phyloP scores from a whole-genome alignment of 30 jellyfish, hydroid and myxozoan species.

The Morbakka virulenta region DNA sequence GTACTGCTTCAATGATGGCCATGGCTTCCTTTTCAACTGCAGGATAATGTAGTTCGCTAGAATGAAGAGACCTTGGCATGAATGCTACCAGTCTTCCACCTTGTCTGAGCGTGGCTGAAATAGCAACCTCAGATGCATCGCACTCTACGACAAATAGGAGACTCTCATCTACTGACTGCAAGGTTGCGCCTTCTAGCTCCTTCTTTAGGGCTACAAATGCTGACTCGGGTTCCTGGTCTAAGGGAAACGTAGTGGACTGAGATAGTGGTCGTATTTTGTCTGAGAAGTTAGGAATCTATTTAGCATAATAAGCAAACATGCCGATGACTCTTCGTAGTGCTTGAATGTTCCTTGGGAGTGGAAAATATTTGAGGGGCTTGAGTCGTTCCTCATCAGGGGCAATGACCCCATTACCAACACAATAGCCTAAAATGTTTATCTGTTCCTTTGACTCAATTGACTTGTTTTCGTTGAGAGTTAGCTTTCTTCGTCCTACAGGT shows the following conservation, averaged over 20 bases:
- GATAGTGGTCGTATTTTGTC: constrained; percentile 43
- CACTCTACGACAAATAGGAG: constrained; percentile 62
- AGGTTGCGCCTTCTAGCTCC: constrained; percentile 1
- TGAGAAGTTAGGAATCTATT: constrained; percentile 33
- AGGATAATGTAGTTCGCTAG: constrained; percentile 39
- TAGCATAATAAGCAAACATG: constrained; percentile 38
- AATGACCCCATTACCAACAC: too few species aligned
- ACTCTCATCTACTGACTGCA: constrained; percentile 45
- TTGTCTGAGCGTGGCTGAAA: constrained; percentile 50
- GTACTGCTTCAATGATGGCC: constrained; percentile 66
- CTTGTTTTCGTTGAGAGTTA: constrained; percentile 27
- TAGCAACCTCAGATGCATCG: constrained; percentile 63
- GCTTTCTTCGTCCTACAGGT: constrained; percentile 15
- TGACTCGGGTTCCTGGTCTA: constrained; percentile 7
- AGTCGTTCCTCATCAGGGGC: constrained; percentile 58
- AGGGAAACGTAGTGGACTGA: constrained; percentile 5
- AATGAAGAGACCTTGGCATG: constrained; percentile 46
- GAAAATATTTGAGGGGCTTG: constrained; percentile 34
- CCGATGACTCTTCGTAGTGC: constrained; percentile 37
- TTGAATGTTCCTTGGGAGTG: constrained; percentile 18
- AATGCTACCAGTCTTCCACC: constrained; percentile 60
- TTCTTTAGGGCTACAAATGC: constrained; percentile 10
- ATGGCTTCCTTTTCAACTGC: constrained; percentile 10
- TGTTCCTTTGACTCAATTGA: too few species aligned
- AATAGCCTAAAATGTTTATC: too few species aligned